phyloP scores from a whole-genome alignment of 2,888 invertebrate genomes.

The Orchesellides sinensis region DNA sequence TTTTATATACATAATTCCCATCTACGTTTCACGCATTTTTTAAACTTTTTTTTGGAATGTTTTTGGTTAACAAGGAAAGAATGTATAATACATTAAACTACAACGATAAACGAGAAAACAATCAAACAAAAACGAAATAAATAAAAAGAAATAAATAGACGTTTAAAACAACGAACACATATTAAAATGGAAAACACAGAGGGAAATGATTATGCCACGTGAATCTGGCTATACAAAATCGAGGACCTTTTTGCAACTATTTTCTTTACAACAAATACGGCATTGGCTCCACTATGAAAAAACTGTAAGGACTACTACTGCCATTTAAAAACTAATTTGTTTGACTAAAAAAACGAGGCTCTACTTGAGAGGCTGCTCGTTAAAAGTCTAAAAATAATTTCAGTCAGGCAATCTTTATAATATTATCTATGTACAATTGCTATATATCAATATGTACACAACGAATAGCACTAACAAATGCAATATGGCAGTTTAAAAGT shows the following conservation, averaged over 20 bases:
- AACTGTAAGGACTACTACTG: constrained; percentile 20
- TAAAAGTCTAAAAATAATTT: neutral
- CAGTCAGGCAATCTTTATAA: neutral
- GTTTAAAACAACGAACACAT: neutral
- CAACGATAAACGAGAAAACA: too few species aligned
- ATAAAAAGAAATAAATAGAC: neutral
- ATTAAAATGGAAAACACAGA: neutral
- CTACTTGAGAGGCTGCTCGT: neutral
- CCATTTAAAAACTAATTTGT: neutral
- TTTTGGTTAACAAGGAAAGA: constrained; percentile 10
- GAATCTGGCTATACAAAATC: neutral
- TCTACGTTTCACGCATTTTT: constrained; percentile 25
- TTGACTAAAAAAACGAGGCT: neutral
- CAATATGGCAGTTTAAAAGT: constrained; percentile 1
- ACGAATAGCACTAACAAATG: constrained; percentile 18
- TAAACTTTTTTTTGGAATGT: too few species aligned
- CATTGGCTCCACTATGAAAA: constrained; percentile 70
- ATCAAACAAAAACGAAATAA: neutral
- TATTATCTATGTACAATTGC: neutral
- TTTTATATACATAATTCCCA: constrained; percentile 48
- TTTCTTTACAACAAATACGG: constrained; percentile 49
- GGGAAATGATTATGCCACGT: neutral
- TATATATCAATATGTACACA: constrained; percentile 7
- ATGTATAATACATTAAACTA: neutral
- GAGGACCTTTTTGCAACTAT: neutral